phyloP scores from a whole-genome alignment of 2,888 invertebrate genomes.

The Sinodicranocentrus sp. region DNA sequence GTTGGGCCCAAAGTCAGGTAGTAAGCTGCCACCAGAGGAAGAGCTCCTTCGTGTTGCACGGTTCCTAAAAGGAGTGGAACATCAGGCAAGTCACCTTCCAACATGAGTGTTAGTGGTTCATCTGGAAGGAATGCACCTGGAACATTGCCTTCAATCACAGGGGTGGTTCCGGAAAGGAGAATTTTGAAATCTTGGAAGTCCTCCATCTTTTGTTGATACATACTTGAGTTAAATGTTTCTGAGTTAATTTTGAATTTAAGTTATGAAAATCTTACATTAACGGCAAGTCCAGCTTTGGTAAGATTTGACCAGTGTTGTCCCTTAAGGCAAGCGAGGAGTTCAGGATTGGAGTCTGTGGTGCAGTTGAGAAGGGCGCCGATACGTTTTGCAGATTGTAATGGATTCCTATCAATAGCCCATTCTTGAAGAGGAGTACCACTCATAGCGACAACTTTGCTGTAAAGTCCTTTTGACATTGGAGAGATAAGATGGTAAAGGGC shows the following conservation, averaged over 20 bases:
- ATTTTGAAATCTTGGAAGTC: conserved; percentile 48
- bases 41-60: conserved; percentile 69
- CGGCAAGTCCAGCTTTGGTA: conserved; percentile 22
- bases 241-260: not conserved
- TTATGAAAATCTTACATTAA: conserved; percentile 35
- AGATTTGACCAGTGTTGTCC: conserved; percentile 32
- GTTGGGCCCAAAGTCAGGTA: conserved; percentile 39
- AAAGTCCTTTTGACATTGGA: conserved; percentile 67
- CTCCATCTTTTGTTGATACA: conserved; percentile 25
- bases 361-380: conserved; percentile 39
- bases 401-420: conserved; percentile 69
- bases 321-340: conserved; percentile 26
- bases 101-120: conserved; percentile 64
- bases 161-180: conserved; percentile 47
- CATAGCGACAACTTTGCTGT: conserved; percentile 58
- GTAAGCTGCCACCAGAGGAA: conserved; percentile 59
- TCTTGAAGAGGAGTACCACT: conserved; percentile 67
- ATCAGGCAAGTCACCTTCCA: conserved; percentile 48
- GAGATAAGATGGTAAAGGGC: conserved; percentile 64
- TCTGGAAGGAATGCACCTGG: conserved; percentile 69
- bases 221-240: not conserved
- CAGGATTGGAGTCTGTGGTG: not conserved
- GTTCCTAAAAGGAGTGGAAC: conserved; percentile 66
- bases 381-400: conserved; percentile 25
- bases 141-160: conserved; percentile 63